Base-by-base conservation (phyloP, 2,797 vertebrate species). In the Setipinna tenuifilis region DNA sequence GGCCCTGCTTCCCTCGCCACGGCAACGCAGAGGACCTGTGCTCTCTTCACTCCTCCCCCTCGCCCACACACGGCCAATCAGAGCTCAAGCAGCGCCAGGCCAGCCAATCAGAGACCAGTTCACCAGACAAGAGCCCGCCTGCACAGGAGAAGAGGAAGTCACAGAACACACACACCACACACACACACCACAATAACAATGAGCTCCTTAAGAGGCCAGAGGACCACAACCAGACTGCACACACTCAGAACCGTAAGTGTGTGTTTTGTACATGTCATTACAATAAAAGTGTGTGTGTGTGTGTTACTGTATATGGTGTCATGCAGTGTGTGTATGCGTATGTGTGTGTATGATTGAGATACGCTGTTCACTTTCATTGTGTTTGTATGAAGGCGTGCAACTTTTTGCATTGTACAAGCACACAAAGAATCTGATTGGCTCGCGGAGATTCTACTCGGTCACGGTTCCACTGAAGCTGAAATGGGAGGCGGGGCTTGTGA, bases 361-460 rank as follows among this genome's bases (percentile, higher is more conserved):
- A 5, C 16, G 28, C 68, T 35, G 9, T 44, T 78, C 28, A 75
- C 6, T 82, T 0, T 85, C 21, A 86, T 14, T 83, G 44, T 85
- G 50, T 71, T 80, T 44, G 17, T 44, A 62, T 89, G 93, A 89
- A 96, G 94, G 95, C 86, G 96, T 93, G 90, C 95, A 99, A 92
- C 95, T 98, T 91, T 98, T 98, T 21, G 91, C 96, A 71, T 93
- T 99, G 88, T 99, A 98, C 94, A 98, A 98, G 94, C 97, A 96
- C 87, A 96, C 96, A 0, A 96, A 93, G 86, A 94, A 90, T 86
- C 89, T 91, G 3, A 94, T 95, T 44, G 95, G 91, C 61, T 94
- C 95, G 84, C 91, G 92, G 89, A 96, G 96, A 81, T 98, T 97
- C 90, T 99, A 98, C 19, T 96, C 97, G 0, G 94, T 98, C 91